A percentile compares a stretch with the other conserved stretches of the same genome.
Conservation (phyloP, 2,797 vertebrate genomes). For the Oreochromis grahami region DNA sequence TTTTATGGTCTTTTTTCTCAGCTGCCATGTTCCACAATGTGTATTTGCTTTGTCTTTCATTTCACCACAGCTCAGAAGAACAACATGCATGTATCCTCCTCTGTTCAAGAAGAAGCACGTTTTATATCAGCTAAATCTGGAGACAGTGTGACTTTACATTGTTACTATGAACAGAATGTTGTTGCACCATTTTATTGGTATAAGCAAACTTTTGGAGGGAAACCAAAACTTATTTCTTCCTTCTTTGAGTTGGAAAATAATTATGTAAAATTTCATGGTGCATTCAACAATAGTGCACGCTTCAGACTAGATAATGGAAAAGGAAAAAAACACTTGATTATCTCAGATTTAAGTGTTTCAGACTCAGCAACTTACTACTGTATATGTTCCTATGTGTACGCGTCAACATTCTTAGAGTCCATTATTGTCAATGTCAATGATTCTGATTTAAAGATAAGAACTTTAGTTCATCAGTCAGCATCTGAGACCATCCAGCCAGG, state of each 20-base stretch:
- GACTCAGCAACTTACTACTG: background rate
- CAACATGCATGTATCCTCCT: background rate
- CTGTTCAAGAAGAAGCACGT: background rate
- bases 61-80: background rate
- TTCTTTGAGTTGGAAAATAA: accelerated
- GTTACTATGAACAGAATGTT: accelerated
- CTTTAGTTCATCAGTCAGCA: background rate
- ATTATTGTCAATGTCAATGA: background rate
- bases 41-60: background rate
- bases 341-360: background rate
- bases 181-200: accelerated
- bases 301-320: background rate
- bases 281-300: background rate
- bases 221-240: background rate
- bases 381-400: accelerated
- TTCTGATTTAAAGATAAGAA: background rate
- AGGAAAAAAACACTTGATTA: accelerated
- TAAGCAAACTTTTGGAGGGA: background rate
- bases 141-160: background rate
- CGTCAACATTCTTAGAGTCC: background rate
- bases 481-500: background rate
- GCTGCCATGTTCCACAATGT: background rate
- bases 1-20: accelerated
- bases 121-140: background rate
- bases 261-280: accelerated